Percentiles rank a stretch among this genome's conserved stretches.
These are phyloP conservation scores for Propithecus deckenii DNA, from an alignment of 2,797 vertebrate genomes.

Conservation along the genomic window DNA sequence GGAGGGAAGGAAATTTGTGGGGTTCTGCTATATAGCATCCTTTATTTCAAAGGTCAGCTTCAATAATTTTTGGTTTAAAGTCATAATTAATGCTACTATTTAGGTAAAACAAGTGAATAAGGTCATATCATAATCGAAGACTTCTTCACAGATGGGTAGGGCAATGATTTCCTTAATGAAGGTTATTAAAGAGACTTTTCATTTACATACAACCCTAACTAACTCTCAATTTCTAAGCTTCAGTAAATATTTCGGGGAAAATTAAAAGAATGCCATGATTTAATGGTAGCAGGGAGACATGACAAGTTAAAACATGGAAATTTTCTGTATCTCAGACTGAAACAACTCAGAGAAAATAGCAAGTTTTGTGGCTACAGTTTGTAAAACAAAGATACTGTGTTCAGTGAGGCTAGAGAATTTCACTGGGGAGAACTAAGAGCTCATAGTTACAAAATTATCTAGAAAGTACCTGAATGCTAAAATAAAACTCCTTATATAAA, in stretches of 20 bases:
- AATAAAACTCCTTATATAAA: conserved; percentile 26
- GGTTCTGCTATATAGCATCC: neutral
- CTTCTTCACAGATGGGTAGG: neutral
- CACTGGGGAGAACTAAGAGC: neutral
- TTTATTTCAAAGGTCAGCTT: neutral
- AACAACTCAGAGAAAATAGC: neutral
- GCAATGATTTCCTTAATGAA: neutral
- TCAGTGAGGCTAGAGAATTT: neutral
- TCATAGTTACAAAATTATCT: neutral
- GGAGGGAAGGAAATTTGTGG: neutral
- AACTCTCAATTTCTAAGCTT: neutral
- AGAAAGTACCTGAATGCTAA: neutral
- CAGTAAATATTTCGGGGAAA: neutral
- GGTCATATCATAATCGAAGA: neutral
- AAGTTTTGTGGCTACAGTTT: neutral
- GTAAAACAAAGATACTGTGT: neutral
- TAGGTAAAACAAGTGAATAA: neutral
- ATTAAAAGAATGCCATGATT: neutral
- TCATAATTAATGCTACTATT: neutral
- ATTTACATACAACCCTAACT: neutral
- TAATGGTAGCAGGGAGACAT: neutral
- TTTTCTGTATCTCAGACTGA: neutral
- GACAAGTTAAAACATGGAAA: neutral
- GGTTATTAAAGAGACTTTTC: neutral
- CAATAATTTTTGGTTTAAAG: neutral